These are phyloP conservation scores for Melanotaenia parkinsoni DNA, from an alignment of 2,797 vertebrate species.

Conservation along the genomic window DNA sequence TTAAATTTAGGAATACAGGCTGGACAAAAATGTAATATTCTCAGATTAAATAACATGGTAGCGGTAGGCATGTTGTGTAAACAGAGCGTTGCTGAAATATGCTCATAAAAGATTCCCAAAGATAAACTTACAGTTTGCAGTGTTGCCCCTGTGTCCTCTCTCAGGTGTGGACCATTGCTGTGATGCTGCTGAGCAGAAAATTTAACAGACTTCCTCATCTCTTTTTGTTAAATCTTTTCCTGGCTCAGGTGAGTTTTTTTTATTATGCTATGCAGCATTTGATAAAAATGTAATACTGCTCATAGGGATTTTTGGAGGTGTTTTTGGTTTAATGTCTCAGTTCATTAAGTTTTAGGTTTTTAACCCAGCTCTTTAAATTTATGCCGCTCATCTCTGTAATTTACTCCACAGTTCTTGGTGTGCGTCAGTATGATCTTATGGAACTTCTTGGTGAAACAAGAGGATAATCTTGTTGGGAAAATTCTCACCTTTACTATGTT, in stretches of 20 bases:
- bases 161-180: constrained; percentile 91
- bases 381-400: background rate
- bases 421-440: constrained; percentile 94
- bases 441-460: constrained; percentile 90
- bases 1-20: background rate
- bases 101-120: background rate
- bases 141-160: constrained; percentile 37
- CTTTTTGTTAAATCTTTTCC: constrained; percentile 92
- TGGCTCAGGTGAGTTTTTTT: constrained; percentile 88
- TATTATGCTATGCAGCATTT: background rate
- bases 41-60: background rate
- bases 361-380: background rate
- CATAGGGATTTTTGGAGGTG: background rate
- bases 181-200: constrained; percentile 94
- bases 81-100: background rate
- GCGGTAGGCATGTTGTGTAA: background rate
- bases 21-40: background rate
- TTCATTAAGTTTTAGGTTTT: background rate
- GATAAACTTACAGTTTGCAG: background rate
- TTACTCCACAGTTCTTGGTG: constrained; percentile 85
- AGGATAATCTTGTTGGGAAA: constrained; percentile 86
- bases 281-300: background rate
- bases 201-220: constrained; percentile 94
- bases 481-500: constrained; percentile 91
- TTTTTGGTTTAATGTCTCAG: background rate